Evolutionary conservation across 2,888 invertebrate species (phyloP), one percentile per base, ranked within the genome.

Genomic region (Keiferia lycopersicella): DNA sequence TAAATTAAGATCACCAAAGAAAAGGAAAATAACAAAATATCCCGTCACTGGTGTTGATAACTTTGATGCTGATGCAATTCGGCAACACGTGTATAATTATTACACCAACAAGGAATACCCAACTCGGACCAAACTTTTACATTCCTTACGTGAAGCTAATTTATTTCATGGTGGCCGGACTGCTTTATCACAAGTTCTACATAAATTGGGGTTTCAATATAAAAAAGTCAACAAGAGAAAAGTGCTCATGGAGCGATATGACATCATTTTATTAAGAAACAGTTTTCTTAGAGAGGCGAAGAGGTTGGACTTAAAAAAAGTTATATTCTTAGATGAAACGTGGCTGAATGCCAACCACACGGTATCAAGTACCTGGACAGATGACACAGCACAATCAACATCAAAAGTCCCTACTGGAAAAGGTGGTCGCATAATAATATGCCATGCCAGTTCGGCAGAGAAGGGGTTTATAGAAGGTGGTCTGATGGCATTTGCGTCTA

Each of bases 261-360:
- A 34, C 34, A 34, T 34, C 1, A 34, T 10, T 1, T 34, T 34
- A 10, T 10, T 34, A 4, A 8, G 10, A 34, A 34, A 34, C 34
- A 10, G 34, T 34, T 34, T 34, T 34, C 34, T 34, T 34, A 34
- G 34, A 34, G 8, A 34, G 10, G 34, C 6, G 1, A 34, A 34
- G 34, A 10, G 10, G 34, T 4, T 34, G 8, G 34, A 34, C 10
- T 10, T 8, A 34, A 8, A 34, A 8, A 34, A 34, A 8, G 34
- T 34, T 4, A 10, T 34, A 8, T 69, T 69, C 57, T 10, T 70
- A 10, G 66, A 72, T 62, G 66, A 69, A 60, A 69, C 69, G n/a
- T 68, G 71, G 68, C 64, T 69, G 1, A 68, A 69, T 18, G 65
- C 67, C 18, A 71, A 69, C 61, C 67, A 69, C 57, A 65, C 68